These are phyloP conservation scores for Acropora tenuis DNA, from an alignment of 64 coral and sea anemone species.

Conservation along the genomic window DNA sequence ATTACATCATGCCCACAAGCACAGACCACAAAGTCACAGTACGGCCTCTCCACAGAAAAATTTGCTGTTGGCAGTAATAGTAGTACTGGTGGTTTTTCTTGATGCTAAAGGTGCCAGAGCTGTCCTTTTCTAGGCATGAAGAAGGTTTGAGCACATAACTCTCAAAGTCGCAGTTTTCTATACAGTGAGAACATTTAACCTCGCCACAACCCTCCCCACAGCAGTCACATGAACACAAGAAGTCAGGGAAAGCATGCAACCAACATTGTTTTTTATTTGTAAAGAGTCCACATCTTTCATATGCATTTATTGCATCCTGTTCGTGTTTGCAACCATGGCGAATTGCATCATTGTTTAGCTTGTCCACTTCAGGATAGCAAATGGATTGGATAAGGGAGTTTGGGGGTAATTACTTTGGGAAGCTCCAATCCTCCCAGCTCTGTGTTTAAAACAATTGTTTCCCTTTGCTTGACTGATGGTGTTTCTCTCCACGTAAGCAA, in stretches of 20 bases:
- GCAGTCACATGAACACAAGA: constrained; percentile 33
- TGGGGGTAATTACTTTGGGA: constrained; percentile 1
- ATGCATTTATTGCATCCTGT: no score
- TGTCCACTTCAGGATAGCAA: not conserved
- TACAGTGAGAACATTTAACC: constrained; percentile 23
- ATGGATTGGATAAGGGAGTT: constrained; percentile 5
- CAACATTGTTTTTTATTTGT: no score
- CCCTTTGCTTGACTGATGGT: constrained; percentile 31
- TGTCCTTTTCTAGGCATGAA: constrained; percentile 10
- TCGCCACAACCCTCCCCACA: constrained; percentile 46
- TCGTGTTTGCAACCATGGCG: no score
- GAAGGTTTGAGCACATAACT: constrained; percentile 13
- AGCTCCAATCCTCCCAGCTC: constrained; percentile 34
- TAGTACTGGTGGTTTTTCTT: constrained; percentile 45
- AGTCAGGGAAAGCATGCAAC: constrained; percentile 28
- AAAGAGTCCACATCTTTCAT: no score
- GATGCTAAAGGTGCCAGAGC: constrained; percentile 5
- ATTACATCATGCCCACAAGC: not conserved
- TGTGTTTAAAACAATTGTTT: constrained; percentile 48
- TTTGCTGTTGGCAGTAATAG: constrained; percentile 39
- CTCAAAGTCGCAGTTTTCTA: constrained; percentile 51
- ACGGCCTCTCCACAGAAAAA: constrained; percentile 16
- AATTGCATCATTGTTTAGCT: constrained; percentile 1
- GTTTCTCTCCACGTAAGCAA: constrained; percentile 15
- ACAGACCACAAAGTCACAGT: no score